Evolutionary conservation across 1,140 invertebrate species (phyloP).

Genomic region (Cylas formicarius): DNA sequence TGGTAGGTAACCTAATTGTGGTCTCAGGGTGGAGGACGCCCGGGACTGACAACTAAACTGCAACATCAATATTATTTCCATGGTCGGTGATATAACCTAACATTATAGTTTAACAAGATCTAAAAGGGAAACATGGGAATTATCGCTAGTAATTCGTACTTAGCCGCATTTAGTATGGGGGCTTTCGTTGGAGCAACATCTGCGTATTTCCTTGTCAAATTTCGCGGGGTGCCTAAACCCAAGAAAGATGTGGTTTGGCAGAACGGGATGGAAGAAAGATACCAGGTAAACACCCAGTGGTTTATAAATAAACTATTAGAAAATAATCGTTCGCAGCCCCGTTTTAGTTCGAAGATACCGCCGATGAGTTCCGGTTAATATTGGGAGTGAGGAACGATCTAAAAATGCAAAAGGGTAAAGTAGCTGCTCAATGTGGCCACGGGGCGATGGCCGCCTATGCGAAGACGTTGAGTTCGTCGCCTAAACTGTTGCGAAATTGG

Average conservation of each 20-base stretch:
- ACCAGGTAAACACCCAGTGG: slow-evolving; percentile 29
- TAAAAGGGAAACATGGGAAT: too few species aligned
- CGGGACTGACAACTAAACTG: too few species aligned
- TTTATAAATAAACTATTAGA: too few species aligned
- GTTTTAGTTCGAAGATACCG: slow-evolving; percentile 35
- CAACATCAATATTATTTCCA: too few species aligned
- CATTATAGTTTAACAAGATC: too few species aligned
- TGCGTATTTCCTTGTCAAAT: slow-evolving; percentile 27
- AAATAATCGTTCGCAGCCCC: slow-evolving; percentile 5
- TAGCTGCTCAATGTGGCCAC: slow-evolving; percentile 87
- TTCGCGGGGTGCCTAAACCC: slow-evolving; percentile 14
- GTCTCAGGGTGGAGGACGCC: too few species aligned
- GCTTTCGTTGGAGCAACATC: slow-evolving; percentile 29
- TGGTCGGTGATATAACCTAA: too few species aligned
- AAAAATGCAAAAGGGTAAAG: slow-evolving; percentile 92
- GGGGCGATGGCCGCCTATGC: slow-evolving; percentile 76
- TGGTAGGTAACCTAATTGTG: too few species aligned
- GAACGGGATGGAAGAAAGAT: slow-evolving; percentile 35
- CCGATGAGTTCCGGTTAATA: slow-evolving; percentile 68
- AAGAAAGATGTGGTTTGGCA: slow-evolving; percentile 19
- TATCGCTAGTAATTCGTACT: slow-evolving; percentile 28
- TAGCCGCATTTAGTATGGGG: slow-evolving; percentile 30
- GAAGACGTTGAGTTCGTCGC: slow-evolving; percentile 54
- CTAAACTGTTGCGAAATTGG: slow-evolving; percentile 65
- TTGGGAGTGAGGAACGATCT: slow-evolving; percentile 83